These are phyloP conservation scores for Echinometra lucunter DNA, from an alignment of 53 echinoderm and acorn worm species.

Conservation along the genomic window DNA sequence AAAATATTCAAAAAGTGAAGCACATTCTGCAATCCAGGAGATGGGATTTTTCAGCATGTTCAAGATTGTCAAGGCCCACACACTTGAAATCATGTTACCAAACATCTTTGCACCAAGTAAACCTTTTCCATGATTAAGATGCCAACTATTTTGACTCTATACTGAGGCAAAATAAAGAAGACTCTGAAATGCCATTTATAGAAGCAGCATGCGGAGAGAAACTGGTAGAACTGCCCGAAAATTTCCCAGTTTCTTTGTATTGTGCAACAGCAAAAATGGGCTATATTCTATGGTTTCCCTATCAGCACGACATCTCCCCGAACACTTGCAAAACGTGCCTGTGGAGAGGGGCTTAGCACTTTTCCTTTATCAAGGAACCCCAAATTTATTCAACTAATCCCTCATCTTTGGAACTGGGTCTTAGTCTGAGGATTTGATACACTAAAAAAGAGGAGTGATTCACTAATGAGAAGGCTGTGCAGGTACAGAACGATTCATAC, in stretches of 20 bases:
- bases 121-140: neutral
- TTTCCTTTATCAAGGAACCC: constrained; percentile 47
- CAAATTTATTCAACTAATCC: constrained; percentile 43
- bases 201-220: neutral
- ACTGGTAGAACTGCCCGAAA: neutral
- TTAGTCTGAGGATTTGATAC: neutral
- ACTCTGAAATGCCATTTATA: neutral
- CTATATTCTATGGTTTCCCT: constrained; percentile 33
- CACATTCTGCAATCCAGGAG: neutral
- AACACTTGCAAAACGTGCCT: neutral
- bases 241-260: neutral
- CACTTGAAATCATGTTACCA: neutral
- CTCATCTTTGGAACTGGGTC: neutral
- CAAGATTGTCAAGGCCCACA: neutral
- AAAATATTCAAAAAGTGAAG: too few species aligned
- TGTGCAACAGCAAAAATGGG: neutral
- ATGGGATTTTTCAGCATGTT: too few species aligned
- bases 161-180: neutral
- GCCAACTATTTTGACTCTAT: neutral
- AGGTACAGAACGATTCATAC: neutral
- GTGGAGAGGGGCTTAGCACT: constrained; percentile 10
- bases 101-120: neutral
- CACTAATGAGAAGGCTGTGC: neutral
- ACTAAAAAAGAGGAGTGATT: neutral
- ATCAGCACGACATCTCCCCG: neutral